Percentiles rank a stretch among this genome's conserved stretches.
phyloP scores from a whole-genome alignment of 2,113 vertebrate genomes.

The Mesitornis unicolor region DNA sequence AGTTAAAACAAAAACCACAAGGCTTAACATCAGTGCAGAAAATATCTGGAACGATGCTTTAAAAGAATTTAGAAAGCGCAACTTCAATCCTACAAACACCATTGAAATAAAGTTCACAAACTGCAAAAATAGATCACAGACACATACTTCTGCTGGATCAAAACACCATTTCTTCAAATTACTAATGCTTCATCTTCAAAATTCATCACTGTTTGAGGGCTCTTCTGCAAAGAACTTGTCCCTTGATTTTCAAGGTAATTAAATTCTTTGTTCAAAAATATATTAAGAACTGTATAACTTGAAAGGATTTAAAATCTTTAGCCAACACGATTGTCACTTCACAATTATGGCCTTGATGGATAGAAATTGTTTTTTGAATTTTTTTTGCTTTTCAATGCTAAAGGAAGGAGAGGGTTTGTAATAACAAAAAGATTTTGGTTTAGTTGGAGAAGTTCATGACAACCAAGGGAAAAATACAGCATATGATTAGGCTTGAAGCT shows the following conservation, averaged over 20 bases:
- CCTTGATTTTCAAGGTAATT: conserved; percentile 77
- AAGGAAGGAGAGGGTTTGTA: neutral
- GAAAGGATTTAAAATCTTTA: neutral
- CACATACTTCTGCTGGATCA: conserved; percentile 49
- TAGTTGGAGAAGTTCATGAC: neutral
- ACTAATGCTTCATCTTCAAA: conserved; percentile 75
- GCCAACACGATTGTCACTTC: neutral
- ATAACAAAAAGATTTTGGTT: neutral
- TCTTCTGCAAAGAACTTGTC: conserved; percentile 76
- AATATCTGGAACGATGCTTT: conserved; percentile 80
- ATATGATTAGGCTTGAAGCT: neutral
- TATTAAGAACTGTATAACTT: neutral
- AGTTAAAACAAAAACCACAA: conserved; percentile 70
- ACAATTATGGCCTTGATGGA: neutral
- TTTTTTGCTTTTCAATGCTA: neutral
- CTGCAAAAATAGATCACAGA: conserved; percentile 34
- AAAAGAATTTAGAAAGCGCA: conserved; percentile 75
- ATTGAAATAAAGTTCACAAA: conserved; percentile 80
- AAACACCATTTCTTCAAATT: conserved; percentile 73
- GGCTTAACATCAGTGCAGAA: conserved; percentile 75
- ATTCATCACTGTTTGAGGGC: conserved; percentile 79
- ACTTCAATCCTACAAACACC: conserved; percentile 78
- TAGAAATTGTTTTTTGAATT: neutral
- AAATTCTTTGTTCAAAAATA: conserved; percentile 24
- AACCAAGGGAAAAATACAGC: neutral